Base-by-base conservation (phyloP, 2,888 invertebrate genomes). In the Rhodophaea formosa region DNA sequence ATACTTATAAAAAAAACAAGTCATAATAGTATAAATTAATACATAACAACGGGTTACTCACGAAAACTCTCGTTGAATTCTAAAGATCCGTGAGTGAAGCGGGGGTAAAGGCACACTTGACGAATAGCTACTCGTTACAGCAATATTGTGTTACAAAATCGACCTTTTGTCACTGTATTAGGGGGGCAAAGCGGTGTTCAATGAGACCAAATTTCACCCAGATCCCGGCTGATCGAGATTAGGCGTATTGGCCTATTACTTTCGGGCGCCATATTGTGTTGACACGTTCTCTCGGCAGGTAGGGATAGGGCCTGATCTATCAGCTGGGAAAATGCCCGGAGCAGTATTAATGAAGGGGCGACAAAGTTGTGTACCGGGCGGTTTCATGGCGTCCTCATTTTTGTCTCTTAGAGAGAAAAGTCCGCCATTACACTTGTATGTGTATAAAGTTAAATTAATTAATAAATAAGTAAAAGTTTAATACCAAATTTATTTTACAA, bases 141-240 rank as follows among this genome's bases (percentile, higher is more conserved):
- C 77, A 78, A 80, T 80, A 82, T 81, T 78, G 76, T 74, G 79
- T 75, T 77, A 80, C 82, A 80, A 81, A 78, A 72, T 74, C 71
- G 75, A 73, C 79, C 77, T 72, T 81, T 80, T 79, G 80, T 79
- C 71, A 66, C 62, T 68, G 75, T 74, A 77, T 79, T 80, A 78
- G 68, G 70, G 68, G 70, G 59, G 64, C 67, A 70, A 72, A 71
- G 71, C 69, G 74, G 65, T 66, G 67, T 66, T 77, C 74, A 77
- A 80, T 79, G 68, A 72, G 59, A 64, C 65, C 73, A 70, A 80
- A 79, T 79, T 76, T 74, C 65, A 69, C 63, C 75, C 67, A 64
- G 65, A 68, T 73, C 66, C 65, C 52, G 57, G 61, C 61, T 5
- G 23, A 23, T 66, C 57, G 66, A 67, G 76, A 75, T 76, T 70